Conservation (phyloP, 2,113 vertebrate genomes). For the Lophius piscatorius region DNA sequence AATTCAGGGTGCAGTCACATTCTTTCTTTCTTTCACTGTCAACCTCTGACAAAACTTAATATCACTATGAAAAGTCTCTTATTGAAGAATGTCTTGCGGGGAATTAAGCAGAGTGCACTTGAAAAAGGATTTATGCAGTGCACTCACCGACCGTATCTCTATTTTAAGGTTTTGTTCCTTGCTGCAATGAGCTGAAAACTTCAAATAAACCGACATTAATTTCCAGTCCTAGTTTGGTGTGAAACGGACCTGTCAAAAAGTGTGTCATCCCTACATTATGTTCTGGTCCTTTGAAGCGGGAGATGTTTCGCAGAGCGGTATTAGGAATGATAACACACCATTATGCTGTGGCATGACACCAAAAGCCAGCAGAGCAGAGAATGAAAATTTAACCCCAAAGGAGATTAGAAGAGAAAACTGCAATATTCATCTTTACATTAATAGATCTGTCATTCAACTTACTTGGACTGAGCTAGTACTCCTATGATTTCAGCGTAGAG, state of each 20-base stretch:
- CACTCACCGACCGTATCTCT: constrained; percentile 47
- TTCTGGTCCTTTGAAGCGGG: constrained; percentile 44
- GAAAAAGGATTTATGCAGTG: constrained; percentile 27
- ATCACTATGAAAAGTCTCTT: background rate
- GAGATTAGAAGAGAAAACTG: background rate
- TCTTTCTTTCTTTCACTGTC: background rate
- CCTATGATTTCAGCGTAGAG: constrained; percentile 97
- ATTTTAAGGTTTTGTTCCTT: constrained; percentile 56
- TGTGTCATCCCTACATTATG: constrained; percentile 22
- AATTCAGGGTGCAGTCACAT: background rate
- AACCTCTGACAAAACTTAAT: constrained; percentile 11
- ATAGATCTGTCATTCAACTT: constrained; percentile 60
- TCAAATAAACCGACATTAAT: constrained; percentile 69
- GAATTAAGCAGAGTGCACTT: constrained; percentile 52
- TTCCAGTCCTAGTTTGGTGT: constrained; percentile 79
- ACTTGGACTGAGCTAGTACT: constrained; percentile 97
- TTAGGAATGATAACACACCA: constrained; percentile 14
- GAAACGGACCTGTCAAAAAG: constrained; percentile 56
- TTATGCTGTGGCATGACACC: constrained; percentile 18
- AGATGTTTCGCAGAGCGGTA: constrained; percentile 27
- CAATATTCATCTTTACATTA: background rate
- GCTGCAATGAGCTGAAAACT: constrained; percentile 57
- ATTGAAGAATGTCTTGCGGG: constrained; percentile 4
- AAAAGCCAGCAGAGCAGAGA: constrained; percentile 12
- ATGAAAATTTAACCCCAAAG: background rate